Base-by-base conservation (phyloP, 2,797 vertebrate genomes). In the Coilia nasus region DNA sequence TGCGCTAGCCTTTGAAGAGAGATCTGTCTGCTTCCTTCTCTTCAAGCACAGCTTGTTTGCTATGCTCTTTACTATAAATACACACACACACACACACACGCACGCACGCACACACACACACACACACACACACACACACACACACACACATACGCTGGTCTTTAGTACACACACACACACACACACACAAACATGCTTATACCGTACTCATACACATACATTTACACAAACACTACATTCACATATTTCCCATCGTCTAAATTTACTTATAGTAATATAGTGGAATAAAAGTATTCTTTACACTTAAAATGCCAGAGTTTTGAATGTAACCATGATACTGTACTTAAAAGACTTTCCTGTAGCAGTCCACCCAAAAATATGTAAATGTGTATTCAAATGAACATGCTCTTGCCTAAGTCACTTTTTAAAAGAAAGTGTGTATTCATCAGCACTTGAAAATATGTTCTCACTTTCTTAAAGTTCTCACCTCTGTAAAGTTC, bases 1-100 rank as follows among this genome's bases (percentile, higher is more conserved):
- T 82, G 28, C 88, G n/a, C 46, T 84, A 41, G 86, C 83, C 84
- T 91, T 89, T 90, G 87, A 90, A 91, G 88, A 92, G 85, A 84
- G 19, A 83, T 90, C 85, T 86, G 88, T 86, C 86, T 84, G 44
- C 71, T 88, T 82, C 80, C 82, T 84, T 88, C 83, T 44, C 28
- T 75, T 89, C 87, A 88, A 4, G 57, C 85, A 87, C 86, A 44
- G 84, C 80, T 87, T 82, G 56, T 83, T 89, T 85, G 89, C 83
- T 88, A 90, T 88, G 81, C 59, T 6, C 82, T 85, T 85, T 84
- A 10, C 83, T 80, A 87, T 89, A 86, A 87, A 91, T 87, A 67
- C 81, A 81, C 81, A 83, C 81, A 86, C 85, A 88, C 84, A 86
- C 81, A 78, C 83, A 62, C 81, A 44, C 25, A 5, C 17, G 75